Base-by-base conservation (phyloP, 2,113 vertebrate genomes). In the Chionis minor region DNA sequence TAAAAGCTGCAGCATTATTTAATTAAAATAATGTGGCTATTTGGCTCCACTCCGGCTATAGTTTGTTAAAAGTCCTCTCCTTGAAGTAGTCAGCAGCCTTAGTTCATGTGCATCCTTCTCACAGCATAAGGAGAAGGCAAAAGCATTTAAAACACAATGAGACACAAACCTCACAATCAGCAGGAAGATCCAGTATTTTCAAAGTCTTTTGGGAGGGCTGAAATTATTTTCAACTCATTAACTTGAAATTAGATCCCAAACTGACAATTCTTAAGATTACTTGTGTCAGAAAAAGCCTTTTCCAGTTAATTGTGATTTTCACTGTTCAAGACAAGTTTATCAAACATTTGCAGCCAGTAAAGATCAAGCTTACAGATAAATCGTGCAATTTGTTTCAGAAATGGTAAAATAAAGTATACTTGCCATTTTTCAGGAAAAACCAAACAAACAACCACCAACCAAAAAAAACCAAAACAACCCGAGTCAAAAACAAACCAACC, bases 1-100 rank as follows among this genome's bases (percentile, higher is more conserved):
- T 94, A 92, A 96, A 93, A 94, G 87, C 69, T 84, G 55, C 32
- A 88, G 67, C 26, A 93, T 85, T 82, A 75, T 88, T 94, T 90
- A 81, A 96, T 93, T 90, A 92, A 90, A 94, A 54, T 77, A 80
- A 86, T 52, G 38, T 8, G 47, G 85, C 26, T 88, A 63, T 71
- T 91, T 94, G 81, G 79, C 87, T 91, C 55, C 27, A 40, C 24
- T 87, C 69, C 8, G 0, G 1, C 61, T 75, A 63, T 14, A 59
- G 35, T 78, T 84, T 30, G 42, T 66, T 74, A n/a, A 40, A 92
- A 81, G n/a, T 59, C n/a, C 44, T 84, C 66, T 62, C 63, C 83
- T 51, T 63, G n/a, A 92, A 92, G 47, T 15, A 91, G 69, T 44
- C 59, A 63, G 17, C 4, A 3, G 45, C 61, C 62, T 71, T 32